Base-by-base conservation (phyloP, 1,140 invertebrate genomes). In the Anoplolepis gracilipes region DNA sequence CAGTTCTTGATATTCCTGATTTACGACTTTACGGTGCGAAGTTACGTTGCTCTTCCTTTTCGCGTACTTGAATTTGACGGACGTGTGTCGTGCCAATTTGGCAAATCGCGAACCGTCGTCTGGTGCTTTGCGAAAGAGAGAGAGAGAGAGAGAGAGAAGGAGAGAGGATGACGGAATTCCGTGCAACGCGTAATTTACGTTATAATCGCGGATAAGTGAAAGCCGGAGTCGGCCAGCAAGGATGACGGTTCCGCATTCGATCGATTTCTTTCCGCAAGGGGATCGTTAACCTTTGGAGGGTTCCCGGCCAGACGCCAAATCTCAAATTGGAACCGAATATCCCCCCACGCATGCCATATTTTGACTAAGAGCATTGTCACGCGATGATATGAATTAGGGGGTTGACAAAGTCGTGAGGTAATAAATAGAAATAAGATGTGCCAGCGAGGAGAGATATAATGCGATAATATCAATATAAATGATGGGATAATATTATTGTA, bases 211-310 rank as follows among this genome's bases (percentile, higher is more conserved):
- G 30, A 69, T 79, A 79, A 57, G 77, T 69, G 77, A 79, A 79
- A 79, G 77, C 16, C 16, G n/a, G 62, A 65, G 42, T 19, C 59
- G 39, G 39, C 59, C 62, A 19, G 19, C 33, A 19, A 22, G 64
- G 33, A 28, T 33, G 25, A 59, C n/a, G 46, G 46, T 72, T 75
- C 53, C 67, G 46, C 57, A 62, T 84, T 77, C 72, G 84, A 88
- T 89, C 81, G 79, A 85, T 90, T 86, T 73, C 67, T 81, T 76
- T 57, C 65, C 59, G 30, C 49, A 46, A 25, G 59, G 91, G 88
- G 93, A 93, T 93, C 93, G 92, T 93, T 93, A 93, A 93, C 93
- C 93, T 91, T 92, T 92, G 89, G 55, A 30, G 85, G 75, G 70
- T 89, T 49, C 91, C 90, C 90, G 93, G 93, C 91, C 82, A 53